Conservation (phyloP, 2,888 invertebrate genomes). For the Petrolisthes cinctipes region DNA sequence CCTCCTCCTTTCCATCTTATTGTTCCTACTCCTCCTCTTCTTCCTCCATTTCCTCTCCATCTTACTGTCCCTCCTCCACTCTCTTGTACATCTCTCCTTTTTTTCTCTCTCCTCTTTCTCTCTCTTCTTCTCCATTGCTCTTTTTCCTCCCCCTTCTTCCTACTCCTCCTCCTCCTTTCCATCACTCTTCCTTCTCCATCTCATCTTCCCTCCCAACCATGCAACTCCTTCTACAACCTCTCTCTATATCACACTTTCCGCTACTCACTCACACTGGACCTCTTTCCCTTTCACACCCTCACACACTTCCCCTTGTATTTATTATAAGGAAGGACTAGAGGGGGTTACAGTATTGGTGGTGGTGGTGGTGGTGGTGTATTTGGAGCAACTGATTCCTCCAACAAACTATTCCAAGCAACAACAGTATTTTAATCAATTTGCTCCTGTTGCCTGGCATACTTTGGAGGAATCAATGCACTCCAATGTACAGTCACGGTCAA, state of each 20-base stretch:
- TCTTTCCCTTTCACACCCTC: background rate
- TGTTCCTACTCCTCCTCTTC: background rate
- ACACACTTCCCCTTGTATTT: background rate
- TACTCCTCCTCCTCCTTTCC: background rate
- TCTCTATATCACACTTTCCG: background rate
- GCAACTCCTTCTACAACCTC: background rate
- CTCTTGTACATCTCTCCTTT: constrained; percentile 16
- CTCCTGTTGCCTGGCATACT: too few relatives aligned
- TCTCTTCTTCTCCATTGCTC: background rate
- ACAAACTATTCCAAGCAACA: too few relatives aligned
- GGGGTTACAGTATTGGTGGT: too few relatives aligned
- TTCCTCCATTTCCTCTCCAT: constrained; percentile 16
- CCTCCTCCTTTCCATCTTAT: background rate
- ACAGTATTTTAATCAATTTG: too few relatives aligned
- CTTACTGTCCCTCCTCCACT: constrained; percentile 19
- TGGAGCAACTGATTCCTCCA: too few relatives aligned
- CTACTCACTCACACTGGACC: background rate
- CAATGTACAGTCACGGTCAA: too few relatives aligned
- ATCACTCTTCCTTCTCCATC: background rate
- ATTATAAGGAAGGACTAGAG: too few relatives aligned
- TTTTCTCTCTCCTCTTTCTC: background rate
- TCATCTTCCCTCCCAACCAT: background rate
- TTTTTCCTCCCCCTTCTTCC: background rate
- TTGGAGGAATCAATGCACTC: too few relatives aligned
- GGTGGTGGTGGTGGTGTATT: too few relatives aligned